A percentile compares a stretch with the other conserved stretches of the same genome.
phyloP scores from a whole-genome alignment of 1,140 invertebrate species.

The Drosophila pandora region DNA sequence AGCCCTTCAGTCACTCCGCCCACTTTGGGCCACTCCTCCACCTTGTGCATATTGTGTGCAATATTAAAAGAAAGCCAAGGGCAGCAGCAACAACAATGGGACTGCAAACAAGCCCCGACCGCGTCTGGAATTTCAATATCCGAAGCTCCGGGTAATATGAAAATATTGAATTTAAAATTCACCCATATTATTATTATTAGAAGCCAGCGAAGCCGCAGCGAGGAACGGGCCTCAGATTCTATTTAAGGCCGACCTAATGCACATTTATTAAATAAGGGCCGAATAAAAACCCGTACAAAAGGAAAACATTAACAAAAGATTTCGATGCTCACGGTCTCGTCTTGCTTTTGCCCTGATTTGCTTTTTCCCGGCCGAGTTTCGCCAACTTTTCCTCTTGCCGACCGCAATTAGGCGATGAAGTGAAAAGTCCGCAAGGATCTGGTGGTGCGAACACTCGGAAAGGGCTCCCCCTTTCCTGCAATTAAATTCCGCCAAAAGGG shows the following conservation, averaged over 20 bases:
- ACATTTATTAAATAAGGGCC: slow-evolving; percentile 67
- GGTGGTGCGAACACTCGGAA: slow-evolving; percentile 15
- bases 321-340: slow-evolving; percentile 21
- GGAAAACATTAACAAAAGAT: slow-evolving; percentile 61
- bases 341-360: slow-evolving; percentile 55
- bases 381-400: slow-evolving; percentile 17
- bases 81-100: slow-evolving; percentile 41
- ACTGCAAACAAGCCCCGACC: slow-evolving; percentile 43
- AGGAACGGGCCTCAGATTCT: slow-evolving; percentile 28
- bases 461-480: slow-evolving; percentile 26
- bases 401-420: slow-evolving; percentile 53
- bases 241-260: slow-evolving; percentile 57
- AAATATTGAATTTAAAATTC: slow-evolving; percentile 75
- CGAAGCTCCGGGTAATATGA: slow-evolving; percentile 42
- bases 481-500: slow-evolving; percentile 55
- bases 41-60: slow-evolving; percentile 70
- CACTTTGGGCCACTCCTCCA: neutral
- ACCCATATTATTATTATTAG: slow-evolving; percentile 59
- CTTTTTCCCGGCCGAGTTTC: slow-evolving; percentile 41
- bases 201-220: slow-evolving; percentile 42
- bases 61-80: slow-evolving; percentile 68
- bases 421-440: slow-evolving; percentile 21
- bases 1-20: neutral
- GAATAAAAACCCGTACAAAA: slow-evolving; percentile 28
- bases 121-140: slow-evolving; percentile 56